phyloP scores from a whole-genome alignment of 2,797 vertebrate species.

The Hephaestus fuliginosus region DNA sequence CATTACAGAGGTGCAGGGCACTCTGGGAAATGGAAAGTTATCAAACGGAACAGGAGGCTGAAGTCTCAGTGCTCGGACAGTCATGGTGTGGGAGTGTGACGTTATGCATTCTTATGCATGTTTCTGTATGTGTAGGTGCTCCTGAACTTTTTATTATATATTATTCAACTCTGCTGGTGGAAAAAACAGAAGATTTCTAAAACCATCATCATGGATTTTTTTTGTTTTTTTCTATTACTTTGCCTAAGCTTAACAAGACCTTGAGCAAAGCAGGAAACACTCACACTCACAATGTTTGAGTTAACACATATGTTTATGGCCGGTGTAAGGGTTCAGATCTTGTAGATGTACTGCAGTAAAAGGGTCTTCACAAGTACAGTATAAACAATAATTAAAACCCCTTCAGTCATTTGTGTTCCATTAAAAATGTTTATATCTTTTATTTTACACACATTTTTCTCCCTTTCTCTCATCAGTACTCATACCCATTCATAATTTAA shows the following conservation, averaged over 20 bases:
- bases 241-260: no score
- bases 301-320: background rate
- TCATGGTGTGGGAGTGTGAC: background rate
- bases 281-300: background rate
- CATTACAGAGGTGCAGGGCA: conserved; percentile 73
- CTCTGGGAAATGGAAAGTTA: conserved; percentile 84
- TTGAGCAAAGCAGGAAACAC: background rate
- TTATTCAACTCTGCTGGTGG: no score
- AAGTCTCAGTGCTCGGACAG: conserved; percentile 37
- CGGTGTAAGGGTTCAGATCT: background rate
- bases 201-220: no score
- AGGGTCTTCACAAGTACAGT: background rate
- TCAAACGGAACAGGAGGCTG: conserved; percentile 74
- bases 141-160: background rate
- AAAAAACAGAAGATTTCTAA: no score
- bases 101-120: background rate
- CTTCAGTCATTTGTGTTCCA: background rate
- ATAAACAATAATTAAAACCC: background rate
- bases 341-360: background rate
- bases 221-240: no score
- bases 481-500: background rate
- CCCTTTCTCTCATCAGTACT: background rate
- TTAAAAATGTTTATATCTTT: background rate
- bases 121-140: background rate
- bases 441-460: background rate